phyloP scores from a whole-genome alignment of 2,113 vertebrate species.

The Camelus bactrianus region DNA sequence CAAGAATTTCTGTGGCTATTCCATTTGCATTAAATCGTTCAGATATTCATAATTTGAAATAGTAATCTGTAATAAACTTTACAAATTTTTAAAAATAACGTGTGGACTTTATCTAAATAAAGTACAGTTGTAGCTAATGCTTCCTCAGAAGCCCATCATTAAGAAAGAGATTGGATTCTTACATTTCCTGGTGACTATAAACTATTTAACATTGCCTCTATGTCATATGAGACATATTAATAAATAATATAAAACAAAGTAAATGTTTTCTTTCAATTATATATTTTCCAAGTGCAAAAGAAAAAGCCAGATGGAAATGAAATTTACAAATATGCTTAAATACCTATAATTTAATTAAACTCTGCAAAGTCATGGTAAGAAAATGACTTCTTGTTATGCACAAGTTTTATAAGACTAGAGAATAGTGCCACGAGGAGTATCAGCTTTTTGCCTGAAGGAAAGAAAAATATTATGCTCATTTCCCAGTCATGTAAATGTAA shows the following conservation, averaged over 20 bases:
- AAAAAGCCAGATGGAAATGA: background rate
- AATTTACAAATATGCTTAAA: background rate
- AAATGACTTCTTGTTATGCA: background rate
- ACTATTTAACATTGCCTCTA: background rate
- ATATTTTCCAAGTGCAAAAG: background rate
- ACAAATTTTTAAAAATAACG: background rate
- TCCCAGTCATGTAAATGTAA: background rate
- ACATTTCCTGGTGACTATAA: background rate
- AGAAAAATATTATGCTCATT: background rate
- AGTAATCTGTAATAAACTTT: background rate
- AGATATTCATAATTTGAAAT: background rate
- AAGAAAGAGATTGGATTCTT: background rate
- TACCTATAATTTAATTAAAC: slow-evolving; percentile 19
- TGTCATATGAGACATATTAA: background rate
- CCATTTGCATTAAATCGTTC: background rate
- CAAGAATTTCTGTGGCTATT: fast-evolving
- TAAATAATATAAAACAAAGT: background rate
- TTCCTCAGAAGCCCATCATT: background rate
- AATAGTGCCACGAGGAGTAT: background rate
- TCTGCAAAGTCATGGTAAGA: background rate
- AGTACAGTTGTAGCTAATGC: background rate
- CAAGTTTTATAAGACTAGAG: background rate
- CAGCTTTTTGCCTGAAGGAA: background rate
- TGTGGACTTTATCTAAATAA: background rate
- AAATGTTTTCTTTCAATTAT: background rate